Percentiles rank a stretch among this genome's conserved stretches.
Evolutionary conservation across 2,113 vertebrate species (phyloP).

Genomic region (Psettodes erumei): DNA sequence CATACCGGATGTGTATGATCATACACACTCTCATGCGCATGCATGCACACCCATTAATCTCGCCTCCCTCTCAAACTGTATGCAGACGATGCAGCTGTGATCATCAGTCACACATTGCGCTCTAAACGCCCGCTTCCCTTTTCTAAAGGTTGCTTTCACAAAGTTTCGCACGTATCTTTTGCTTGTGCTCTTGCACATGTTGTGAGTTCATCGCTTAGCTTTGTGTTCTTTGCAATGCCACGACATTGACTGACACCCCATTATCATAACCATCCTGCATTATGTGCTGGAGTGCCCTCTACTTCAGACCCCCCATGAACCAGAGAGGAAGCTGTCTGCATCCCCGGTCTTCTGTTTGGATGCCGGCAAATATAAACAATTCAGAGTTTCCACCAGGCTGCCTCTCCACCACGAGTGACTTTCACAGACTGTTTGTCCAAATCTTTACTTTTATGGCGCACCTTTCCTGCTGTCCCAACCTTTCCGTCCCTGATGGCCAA

Average conservation of each 20-base stretch:
- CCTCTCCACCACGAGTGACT: background rate
- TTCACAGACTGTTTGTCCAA: background rate
- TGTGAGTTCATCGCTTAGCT: too few species aligned
- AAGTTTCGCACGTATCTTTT: too few species aligned
- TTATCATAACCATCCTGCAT: background rate
- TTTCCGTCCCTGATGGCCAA: background rate
- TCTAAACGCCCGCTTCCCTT: background rate
- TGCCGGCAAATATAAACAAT: background rate
- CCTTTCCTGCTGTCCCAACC: background rate
- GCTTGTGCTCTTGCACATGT: too few species aligned
- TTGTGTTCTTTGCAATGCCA: too few species aligned
- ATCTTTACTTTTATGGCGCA: background rate
- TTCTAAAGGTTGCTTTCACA: background rate
- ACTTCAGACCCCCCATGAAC: background rate
- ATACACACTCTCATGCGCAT: too few species aligned
- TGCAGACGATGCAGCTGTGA: too few species aligned
- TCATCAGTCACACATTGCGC: background rate
- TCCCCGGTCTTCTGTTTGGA: background rate
- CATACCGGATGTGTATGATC: background rate
- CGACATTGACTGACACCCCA: too few species aligned
- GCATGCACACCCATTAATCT: background rate
- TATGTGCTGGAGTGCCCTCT: background rate
- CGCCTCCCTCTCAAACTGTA: background rate
- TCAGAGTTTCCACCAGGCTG: background rate
- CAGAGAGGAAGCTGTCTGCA: background rate